A percentile compares a stretch with the other conserved stretches of the same genome.
Evolutionary conservation across 2,888 invertebrate species (phyloP).

Genomic region (Amphiduros pacificus): DNA sequence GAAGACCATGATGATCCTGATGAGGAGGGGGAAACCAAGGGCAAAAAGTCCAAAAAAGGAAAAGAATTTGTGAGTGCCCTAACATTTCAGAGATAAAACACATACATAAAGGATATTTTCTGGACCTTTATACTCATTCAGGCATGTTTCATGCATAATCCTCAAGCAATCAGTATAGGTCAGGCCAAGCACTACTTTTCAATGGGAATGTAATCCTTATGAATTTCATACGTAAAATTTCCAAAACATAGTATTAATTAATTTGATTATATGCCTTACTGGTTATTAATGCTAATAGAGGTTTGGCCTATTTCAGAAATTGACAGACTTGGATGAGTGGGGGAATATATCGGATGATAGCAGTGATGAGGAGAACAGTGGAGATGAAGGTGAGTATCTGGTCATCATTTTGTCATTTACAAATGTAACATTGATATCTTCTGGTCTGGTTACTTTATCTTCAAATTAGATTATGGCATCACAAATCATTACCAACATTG

Average conservation of each 20-base stretch:
- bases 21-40: constrained; percentile 32
- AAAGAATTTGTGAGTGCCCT: constrained; percentile 39
- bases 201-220: too few species aligned
- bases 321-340: constrained; percentile 58
- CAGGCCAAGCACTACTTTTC: too few species aligned
- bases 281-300: too few species aligned
- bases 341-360: constrained; percentile 61
- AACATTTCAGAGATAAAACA: neutral
- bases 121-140: too few species aligned
- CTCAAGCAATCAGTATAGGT: too few species aligned
- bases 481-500: neutral
- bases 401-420: neutral
- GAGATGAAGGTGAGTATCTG: constrained; percentile 5
- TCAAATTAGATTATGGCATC: too few species aligned
- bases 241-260: too few species aligned
- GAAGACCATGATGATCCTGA: constrained; percentile 71
- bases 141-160: too few species aligned
- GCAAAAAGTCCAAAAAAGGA: constrained; percentile 36
- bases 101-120: too few species aligned
- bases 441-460: too few species aligned
- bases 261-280: too few species aligned
- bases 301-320: constrained; percentile 41
- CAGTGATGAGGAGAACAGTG: constrained; percentile 69
- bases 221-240: too few species aligned
- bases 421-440: neutral